Conservation (phyloP, 2,888 invertebrate species). For the Temnothorax unifasciatus region DNA sequence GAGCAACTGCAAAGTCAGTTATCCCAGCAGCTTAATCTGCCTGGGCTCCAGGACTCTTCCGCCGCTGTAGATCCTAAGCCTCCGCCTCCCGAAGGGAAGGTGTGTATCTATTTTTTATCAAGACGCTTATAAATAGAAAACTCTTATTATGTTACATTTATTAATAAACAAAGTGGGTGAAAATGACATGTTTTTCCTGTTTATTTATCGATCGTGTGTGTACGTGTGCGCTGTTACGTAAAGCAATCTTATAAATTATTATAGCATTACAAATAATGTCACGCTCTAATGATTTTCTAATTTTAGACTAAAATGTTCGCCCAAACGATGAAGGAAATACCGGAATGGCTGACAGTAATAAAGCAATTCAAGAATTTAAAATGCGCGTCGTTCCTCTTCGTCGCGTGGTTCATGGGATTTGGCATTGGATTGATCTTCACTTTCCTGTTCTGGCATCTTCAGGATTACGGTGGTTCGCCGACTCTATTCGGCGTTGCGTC, state of each 20-base stretch:
- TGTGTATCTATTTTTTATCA: constrained; percentile 70
- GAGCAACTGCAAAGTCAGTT: constrained; percentile 94
- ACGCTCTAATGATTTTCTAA: neutral
- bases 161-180: neutral
- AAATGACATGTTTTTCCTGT: neutral
- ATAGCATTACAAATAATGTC: neutral
- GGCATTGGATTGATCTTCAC: constrained; percentile 99
- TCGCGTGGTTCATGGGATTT: constrained; percentile 99
- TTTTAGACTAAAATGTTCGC: constrained; percentile 95
- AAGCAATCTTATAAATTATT: neutral
- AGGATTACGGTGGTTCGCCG: constrained; percentile 98
- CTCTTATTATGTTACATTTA: constrained; percentile 2
- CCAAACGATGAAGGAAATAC: constrained; percentile 95
- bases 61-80: constrained; percentile 85
- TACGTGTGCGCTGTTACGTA: neutral
- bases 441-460: constrained; percentile 99
- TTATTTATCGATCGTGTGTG: neutral
- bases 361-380: constrained; percentile 96
- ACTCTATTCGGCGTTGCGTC: constrained; percentile 99
- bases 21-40: constrained; percentile 93
- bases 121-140: constrained; percentile 11
- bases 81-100: constrained; percentile 87
- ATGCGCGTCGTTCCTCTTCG: constrained; percentile 96
- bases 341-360: constrained; percentile 97
- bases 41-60: constrained; percentile 91